Evolutionary conservation across 1,140 invertebrate species (phyloP).

Genomic region (Ooceraea biroi): DNA sequence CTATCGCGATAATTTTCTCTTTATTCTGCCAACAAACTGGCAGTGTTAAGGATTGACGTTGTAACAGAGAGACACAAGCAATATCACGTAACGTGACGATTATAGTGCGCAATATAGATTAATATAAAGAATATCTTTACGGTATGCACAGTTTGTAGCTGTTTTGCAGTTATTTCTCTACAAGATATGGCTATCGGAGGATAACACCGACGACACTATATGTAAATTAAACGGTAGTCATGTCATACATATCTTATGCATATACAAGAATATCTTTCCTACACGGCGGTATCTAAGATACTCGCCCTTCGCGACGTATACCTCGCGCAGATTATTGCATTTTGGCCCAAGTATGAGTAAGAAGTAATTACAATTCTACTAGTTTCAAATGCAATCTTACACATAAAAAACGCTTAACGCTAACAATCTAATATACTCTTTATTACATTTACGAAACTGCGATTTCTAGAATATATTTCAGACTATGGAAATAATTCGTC

Average conservation of each 20-base stretch:
- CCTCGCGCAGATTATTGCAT: constrained; percentile 25
- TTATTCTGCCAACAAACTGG: constrained; percentile 38
- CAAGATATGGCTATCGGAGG: constrained; percentile 28
- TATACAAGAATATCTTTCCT: constrained; percentile 11
- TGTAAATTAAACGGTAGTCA: not conserved
- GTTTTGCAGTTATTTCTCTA: not conserved
- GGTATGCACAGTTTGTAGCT: constrained; percentile 29
- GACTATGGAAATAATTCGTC: constrained; percentile 2
- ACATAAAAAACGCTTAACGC: constrained; percentile 1
- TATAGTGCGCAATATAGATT: constrained; percentile 14
- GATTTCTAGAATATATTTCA: not conserved
- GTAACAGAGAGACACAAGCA: constrained; percentile 11
- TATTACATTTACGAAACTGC: not conserved
- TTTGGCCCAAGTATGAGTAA: constrained; percentile 28
- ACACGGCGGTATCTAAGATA: constrained; percentile 22
- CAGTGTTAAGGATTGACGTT: constrained; percentile 37
- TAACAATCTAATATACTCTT: constrained; percentile 17
- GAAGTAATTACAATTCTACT: constrained; percentile 6
- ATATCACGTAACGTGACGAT: constrained; percentile 11
- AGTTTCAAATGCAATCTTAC: constrained; percentile 6
- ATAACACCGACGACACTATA: constrained; percentile 15
- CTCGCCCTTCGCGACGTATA: not conserved
- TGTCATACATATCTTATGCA: not conserved
- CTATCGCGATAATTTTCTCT: constrained; percentile 1
- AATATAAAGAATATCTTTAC: constrained; percentile 17